These are phyloP conservation scores for Chelon labrosus DNA, from an alignment of 2,797 vertebrate species.

Conservation along the genomic window DNA sequence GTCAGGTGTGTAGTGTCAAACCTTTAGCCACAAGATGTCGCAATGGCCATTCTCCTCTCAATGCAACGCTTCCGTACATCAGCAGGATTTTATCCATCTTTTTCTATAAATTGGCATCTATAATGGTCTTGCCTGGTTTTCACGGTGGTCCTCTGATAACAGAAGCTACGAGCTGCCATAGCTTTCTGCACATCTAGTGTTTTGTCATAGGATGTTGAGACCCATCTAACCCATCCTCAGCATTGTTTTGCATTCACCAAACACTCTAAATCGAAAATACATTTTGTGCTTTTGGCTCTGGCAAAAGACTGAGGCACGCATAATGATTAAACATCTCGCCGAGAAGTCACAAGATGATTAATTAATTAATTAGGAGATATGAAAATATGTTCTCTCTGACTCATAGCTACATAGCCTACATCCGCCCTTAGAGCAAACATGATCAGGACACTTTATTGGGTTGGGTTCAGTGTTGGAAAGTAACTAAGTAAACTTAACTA, in stretches of 20 bases:
- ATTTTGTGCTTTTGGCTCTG: background rate
- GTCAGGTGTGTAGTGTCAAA: background rate
- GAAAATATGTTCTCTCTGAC: background rate
- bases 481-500: no score
- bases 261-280: background rate
- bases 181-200: no score
- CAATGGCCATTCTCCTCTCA: background rate
- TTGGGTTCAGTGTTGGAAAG: background rate
- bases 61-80: background rate
- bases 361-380: background rate
- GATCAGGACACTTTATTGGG: background rate
- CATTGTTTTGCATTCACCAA: no score
- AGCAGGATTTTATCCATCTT: background rate
- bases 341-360: background rate
- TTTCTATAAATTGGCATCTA: background rate
- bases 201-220: background rate
- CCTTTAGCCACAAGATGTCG: conserved; percentile 29
- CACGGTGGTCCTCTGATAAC: no score
- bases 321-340: background rate
- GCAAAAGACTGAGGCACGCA: background rate
- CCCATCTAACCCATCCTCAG: background rate
- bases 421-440: conserved; percentile 29
- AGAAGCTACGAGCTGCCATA: no score
- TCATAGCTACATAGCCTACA: conserved; percentile 7
- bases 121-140: no score